Evolutionary conservation across 2,888 invertebrate genomes (phyloP).

Genomic region (Andrena praecox): DNA sequence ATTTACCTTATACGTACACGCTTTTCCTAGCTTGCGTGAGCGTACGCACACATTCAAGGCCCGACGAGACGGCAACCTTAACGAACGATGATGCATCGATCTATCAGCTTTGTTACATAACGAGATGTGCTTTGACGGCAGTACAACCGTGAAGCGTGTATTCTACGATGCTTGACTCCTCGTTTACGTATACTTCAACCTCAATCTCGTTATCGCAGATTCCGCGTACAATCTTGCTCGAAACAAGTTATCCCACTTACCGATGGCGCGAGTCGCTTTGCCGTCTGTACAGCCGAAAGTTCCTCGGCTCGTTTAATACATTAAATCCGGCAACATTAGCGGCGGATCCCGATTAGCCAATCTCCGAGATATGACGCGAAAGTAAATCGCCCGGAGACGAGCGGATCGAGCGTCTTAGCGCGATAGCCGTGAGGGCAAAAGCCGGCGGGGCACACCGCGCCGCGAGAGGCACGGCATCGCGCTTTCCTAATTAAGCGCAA

Average conservation of each 20-base stretch:
- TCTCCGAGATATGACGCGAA: not conserved
- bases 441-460: constrained; percentile 36
- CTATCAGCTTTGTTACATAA: not conserved
- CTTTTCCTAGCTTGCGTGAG: no score
- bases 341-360: not conserved
- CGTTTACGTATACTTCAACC: not conserved
- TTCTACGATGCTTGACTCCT: not conserved
- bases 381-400: constrained; percentile 28
- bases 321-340: not conserved
- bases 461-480: constrained; percentile 50
- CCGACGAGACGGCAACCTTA: no score
- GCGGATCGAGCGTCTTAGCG: constrained; percentile 25
- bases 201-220: not conserved
- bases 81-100: no score
- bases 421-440: constrained; percentile 15
- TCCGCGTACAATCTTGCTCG: not conserved
- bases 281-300: not conserved
- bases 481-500: constrained; percentile 70
- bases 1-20: no score
- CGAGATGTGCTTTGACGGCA: not conserved
- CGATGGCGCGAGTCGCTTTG: not conserved
- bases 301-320: not conserved
- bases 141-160: not conserved
- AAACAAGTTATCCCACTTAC: constrained; percentile 1
- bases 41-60: no score